Conservation (phyloP, 2,797 vertebrate species). For the Spondyliosoma cantharus region DNA sequence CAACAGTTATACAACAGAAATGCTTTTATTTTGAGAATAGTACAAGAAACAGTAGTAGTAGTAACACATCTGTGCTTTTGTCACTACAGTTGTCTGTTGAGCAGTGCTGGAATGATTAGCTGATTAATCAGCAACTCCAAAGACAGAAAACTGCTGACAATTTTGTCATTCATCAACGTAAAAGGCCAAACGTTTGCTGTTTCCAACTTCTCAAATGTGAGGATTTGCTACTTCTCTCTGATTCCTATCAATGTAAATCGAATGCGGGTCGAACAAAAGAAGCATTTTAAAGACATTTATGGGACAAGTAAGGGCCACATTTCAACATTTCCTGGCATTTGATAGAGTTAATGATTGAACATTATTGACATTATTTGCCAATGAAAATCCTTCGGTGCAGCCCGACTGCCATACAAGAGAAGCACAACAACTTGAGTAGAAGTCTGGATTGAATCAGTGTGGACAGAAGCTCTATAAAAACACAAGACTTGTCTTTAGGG, state of each 20-base stretch:
- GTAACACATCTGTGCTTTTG: not conserved
- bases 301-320: not conserved
- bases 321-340: not conserved
- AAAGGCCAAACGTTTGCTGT: not conserved
- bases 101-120: not conserved
- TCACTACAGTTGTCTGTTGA: not conserved
- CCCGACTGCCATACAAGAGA: not conserved
- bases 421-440: constrained; percentile 1
- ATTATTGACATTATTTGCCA: constrained; percentile 2
- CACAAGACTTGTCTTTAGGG: constrained; percentile 50
- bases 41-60: not conserved
- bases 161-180: not conserved
- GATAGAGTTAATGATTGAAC: not conserved
- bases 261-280: not conserved
- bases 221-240: not conserved
- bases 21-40: not conserved
- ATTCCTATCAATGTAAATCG: not conserved
- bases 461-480: constrained; percentile 36
- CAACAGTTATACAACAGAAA: not conserved
- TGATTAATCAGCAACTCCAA: not conserved
- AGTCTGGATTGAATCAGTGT: constrained; percentile 25
- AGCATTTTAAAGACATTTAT: not conserved
- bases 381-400: not conserved
- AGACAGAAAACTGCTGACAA: not conserved
- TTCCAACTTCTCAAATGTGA: constrained; percentile 2